These are phyloP conservation scores for Scleropages formosus DNA, from an alignment of 2,797 vertebrate species.

Conservation along the genomic window DNA sequence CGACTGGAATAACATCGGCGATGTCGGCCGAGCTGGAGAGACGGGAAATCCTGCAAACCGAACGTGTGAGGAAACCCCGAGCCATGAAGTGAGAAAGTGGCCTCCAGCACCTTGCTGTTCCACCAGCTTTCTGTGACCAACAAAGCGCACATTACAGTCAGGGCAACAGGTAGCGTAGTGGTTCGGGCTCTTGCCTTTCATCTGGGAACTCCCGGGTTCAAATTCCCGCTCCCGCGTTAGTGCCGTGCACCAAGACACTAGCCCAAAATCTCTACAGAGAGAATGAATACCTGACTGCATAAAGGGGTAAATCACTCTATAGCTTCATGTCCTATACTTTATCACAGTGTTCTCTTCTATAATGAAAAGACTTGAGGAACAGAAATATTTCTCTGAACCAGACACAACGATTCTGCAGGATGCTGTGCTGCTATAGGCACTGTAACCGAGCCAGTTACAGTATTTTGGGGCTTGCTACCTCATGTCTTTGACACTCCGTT, in stretches of 20 bases:
- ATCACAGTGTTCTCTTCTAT: too few species aligned
- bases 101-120: not conserved
- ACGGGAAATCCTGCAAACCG: conserved; percentile 7
- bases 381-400: conserved; percentile 9
- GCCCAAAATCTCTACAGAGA: too few species aligned
- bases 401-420: not conserved
- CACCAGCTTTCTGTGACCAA: not conserved
- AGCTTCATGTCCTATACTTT: too few species aligned
- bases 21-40: not conserved
- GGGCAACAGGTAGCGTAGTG: too few species aligned
- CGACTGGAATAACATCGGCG: not conserved
- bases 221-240: too few species aligned
- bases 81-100: not conserved
- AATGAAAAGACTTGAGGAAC: too few species aligned
- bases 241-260: too few species aligned
- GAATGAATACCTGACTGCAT: too few species aligned
- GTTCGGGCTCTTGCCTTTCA: too few species aligned
- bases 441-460: not conserved
- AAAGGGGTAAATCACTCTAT: too few species aligned
- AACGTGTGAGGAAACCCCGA: not conserved
- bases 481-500: too few species aligned
- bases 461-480: not conserved
- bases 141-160: not conserved
- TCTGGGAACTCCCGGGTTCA: too few species aligned
- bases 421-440: not conserved